Base-by-base conservation (phyloP, 30 jellyfish, hydroid and myxozoan species). In the Cassiopea andromeda region DNA sequence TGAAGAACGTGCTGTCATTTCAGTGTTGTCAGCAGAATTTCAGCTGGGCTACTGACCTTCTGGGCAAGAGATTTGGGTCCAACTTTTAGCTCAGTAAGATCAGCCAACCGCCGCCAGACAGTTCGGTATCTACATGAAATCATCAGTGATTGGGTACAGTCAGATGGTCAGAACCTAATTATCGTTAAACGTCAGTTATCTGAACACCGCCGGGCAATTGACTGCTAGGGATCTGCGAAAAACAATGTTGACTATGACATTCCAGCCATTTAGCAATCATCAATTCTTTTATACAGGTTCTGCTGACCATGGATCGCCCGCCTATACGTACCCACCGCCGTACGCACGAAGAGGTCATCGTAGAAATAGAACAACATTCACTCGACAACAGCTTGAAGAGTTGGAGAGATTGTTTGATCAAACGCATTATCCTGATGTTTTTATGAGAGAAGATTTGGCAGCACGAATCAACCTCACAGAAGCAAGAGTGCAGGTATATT, bases 291-390 rank as follows among this genome's bases (percentile, higher is more conserved):
- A 80, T 54, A 71, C 91, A 89, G 96, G 96, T 46, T 57, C 91
- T 0, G 50, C 93, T 7, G 97, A 90, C 14, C 97, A 90, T 77
- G 83, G 92, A 5, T 76, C 93, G 4, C 92, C 90, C 47, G 93
- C 92, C 57, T 87, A 92, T 73, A 75, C 94, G 16, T 87, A 92
- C 64, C 98, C 98, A 7, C 95, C 95, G 48, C 96, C 98, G 44
- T 87, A 92, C 91, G 95, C 98, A 76, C 77, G 98, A 71, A 54
- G 98, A 81, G 98, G 98, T 43, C 98, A 93, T 57, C 98, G 98
- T 9, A 69, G 98, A 61, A 93, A 93, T 74, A 54, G 98, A 47
- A 93, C 98, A 27, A 93, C 98, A 3, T 93, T 93, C 82, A 93
- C 98, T 8, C 89, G 98, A 73, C 98, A 93, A 77, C 98, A 93